These are phyloP conservation scores for Apamea monoglypha DNA, from an alignment of 2,888 invertebrate genomes.

Conservation along the genomic window DNA sequence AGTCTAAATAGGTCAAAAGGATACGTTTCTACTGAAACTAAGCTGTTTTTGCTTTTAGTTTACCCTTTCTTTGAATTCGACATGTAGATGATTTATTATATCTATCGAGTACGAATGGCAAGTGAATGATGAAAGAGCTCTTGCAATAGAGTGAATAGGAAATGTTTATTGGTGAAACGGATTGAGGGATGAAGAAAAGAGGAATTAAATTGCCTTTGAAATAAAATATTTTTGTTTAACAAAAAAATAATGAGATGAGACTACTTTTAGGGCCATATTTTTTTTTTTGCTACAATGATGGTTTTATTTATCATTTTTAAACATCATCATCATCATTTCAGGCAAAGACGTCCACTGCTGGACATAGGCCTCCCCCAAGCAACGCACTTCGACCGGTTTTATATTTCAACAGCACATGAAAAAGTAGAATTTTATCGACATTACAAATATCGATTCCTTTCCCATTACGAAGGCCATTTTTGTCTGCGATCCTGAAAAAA, in stretches of 20 bases:
- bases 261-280: not conserved
- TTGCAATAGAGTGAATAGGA: slow-evolving; percentile 26
- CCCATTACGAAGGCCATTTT: not conserved
- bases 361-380: not conserved
- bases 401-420: not conserved
- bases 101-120: slow-evolving; percentile 40
- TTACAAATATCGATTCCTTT: not conserved
- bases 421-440: not conserved
- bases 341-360: not conserved
- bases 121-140: slow-evolving; percentile 39
- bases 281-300: no score
- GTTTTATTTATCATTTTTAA: not conserved
- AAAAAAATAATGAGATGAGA: no score
- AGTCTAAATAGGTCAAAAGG: slow-evolving; percentile 66
- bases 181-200: not conserved
- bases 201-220: not conserved
- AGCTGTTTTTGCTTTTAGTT: slow-evolving; percentile 55
- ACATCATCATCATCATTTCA: not conserved
- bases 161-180: slow-evolving; percentile 15
- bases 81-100: slow-evolving; percentile 69
- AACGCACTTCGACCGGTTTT: not conserved
- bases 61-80: slow-evolving; percentile 65
- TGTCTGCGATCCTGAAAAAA: not conserved
- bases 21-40: slow-evolving; percentile 52
- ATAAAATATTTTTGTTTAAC: not conserved